Conservation (phyloP, 2,113 vertebrate genomes). For the Marcusenius ussheri region DNA sequence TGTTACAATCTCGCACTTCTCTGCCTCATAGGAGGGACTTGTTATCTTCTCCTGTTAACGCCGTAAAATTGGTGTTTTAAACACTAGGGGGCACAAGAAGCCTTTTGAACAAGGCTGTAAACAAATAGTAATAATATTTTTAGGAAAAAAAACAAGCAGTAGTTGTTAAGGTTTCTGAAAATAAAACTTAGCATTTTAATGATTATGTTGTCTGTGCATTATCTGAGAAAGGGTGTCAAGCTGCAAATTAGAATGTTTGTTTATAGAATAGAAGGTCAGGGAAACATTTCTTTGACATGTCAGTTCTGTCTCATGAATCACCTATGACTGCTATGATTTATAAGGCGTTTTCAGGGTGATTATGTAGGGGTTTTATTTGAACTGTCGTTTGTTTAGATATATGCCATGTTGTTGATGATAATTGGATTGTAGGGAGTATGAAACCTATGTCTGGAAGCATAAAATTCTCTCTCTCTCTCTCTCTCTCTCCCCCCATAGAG, state of each 20-base stretch:
- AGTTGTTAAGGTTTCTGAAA: background rate
- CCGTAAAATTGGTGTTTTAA: background rate
- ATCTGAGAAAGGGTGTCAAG: background rate
- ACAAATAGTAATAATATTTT: background rate
- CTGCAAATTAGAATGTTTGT: background rate
- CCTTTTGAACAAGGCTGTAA: background rate
- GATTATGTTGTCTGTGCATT: background rate
- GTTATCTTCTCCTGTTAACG: background rate
- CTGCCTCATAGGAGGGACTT: background rate
- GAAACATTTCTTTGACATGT: background rate
- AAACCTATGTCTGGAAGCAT: background rate
- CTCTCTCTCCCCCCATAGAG: background rate
- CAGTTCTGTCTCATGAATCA: background rate
- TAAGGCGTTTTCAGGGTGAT: background rate
- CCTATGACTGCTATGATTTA: background rate
- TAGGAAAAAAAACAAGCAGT: background rate
- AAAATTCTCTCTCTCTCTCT: background rate
- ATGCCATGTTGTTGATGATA: background rate
- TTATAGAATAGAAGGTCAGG: background rate
- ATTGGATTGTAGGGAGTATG: background rate
- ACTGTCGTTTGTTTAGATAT: background rate
- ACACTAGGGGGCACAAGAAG: conserved; percentile 1
- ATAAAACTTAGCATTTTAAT: background rate
- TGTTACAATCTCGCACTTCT: background rate
- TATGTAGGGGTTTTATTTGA: background rate